A percentile compares a stretch with the other conserved stretches of the same genome.
Conservation (phyloP, 2,113 vertebrate genomes). For the Lasiurus borealis region DNA sequence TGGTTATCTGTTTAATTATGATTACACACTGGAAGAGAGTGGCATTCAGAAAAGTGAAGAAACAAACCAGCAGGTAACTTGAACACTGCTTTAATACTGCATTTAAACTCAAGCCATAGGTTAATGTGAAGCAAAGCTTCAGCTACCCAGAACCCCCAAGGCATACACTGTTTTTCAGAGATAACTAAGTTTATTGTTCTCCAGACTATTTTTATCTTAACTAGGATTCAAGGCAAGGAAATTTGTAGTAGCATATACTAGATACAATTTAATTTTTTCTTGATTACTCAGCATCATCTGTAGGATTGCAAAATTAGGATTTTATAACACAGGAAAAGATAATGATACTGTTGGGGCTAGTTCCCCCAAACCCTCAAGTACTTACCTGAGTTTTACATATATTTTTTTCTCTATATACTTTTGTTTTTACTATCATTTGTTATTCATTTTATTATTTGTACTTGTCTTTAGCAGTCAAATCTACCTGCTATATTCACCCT, state of each 20-base stretch:
- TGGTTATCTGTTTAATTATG: constrained; percentile 96
- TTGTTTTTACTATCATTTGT: background rate
- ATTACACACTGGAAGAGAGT: constrained; percentile 98
- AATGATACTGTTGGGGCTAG: background rate
- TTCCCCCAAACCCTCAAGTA: background rate
- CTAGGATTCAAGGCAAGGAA: background rate
- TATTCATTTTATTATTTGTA: background rate
- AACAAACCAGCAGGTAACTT: constrained; percentile 95
- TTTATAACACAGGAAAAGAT: background rate
- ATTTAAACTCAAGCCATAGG: background rate
- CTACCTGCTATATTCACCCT: background rate
- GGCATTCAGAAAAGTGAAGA: constrained; percentile 97
- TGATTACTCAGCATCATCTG: background rate
- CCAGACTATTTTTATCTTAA: background rate
- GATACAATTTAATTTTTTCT: background rate
- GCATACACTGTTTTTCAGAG: background rate
- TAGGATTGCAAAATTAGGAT: background rate
- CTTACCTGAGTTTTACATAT: background rate
- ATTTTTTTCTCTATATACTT: background rate
- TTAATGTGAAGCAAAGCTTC: background rate
- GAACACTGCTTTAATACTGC: background rate
- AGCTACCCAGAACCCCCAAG: background rate
- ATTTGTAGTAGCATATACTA: background rate
- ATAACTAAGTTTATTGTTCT: background rate
- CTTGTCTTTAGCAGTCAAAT: background rate